Evolutionary conservation across 2,888 invertebrate species (phyloP).

Genomic region (Melitaea athalia): DNA sequence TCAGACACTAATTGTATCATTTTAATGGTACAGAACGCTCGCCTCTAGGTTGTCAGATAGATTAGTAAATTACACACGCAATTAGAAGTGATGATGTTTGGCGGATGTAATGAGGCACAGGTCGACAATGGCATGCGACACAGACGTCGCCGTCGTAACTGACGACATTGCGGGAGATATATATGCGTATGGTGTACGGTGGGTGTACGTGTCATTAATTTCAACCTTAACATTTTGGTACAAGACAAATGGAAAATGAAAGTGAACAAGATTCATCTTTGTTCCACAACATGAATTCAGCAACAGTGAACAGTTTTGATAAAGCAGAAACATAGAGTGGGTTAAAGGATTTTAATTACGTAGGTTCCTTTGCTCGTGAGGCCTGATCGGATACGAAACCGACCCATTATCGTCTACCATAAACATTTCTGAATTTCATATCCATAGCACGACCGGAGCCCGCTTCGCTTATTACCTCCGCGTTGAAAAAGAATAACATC

Average conservation of each 20-base stretch:
- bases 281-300: constrained; percentile 70
- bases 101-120: constrained; percentile 64
- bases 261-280: constrained; percentile 58
- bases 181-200: neutral
- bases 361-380: constrained; percentile 69
- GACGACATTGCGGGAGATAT: constrained; percentile 56
- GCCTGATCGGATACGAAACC: constrained; percentile 73
- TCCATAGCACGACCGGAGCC: constrained; percentile 68
- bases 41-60: constrained; percentile 52
- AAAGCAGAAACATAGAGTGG: constrained; percentile 55
- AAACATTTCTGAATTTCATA: constrained; percentile 81
- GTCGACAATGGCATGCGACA: constrained; percentile 52
- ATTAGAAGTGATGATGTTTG: constrained; percentile 73
- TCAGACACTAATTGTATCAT: constrained; percentile 14
- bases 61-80: constrained; percentile 69
- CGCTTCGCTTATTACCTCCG: constrained; percentile 76
- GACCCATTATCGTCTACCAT: constrained; percentile 73
- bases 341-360: constrained; percentile 76
- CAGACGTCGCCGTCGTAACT: constrained; percentile 54
- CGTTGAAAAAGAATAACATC: constrained; percentile 80
- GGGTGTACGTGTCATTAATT: constrained; percentile 42
- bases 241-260: constrained; percentile 49
- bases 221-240: constrained; percentile 50
- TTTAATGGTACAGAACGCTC: constrained; percentile 39
- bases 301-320: constrained; percentile 66